Conservation (phyloP, 2,888 invertebrate species). For the Spialia ferax region DNA sequence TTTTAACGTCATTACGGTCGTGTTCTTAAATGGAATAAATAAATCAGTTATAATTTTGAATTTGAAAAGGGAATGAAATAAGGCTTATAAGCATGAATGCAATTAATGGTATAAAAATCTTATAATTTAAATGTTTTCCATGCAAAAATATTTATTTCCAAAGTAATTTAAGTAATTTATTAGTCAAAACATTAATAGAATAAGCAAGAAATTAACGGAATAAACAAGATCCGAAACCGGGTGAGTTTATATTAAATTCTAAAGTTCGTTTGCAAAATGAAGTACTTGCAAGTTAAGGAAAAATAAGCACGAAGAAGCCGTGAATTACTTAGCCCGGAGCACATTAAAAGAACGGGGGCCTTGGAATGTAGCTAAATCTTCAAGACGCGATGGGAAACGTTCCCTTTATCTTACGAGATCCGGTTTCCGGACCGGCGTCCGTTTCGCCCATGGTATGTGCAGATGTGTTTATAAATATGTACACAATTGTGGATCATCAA, state of each 20-base stretch:
- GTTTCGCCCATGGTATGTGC: background rate
- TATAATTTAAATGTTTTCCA: no score
- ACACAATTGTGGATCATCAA: no score
- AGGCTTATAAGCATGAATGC: no score
- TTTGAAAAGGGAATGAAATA: no score
- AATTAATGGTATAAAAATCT: no score
- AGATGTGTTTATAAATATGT: background rate
- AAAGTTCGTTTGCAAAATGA: slow-evolving; percentile 42
- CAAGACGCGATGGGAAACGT: slow-evolving; percentile 49
- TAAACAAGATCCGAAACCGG: slow-evolving; percentile 29
- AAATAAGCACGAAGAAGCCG: slow-evolving; percentile 50
- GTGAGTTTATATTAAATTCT: slow-evolving; percentile 37
- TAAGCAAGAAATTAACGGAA: background rate
- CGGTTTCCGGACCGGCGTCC: slow-evolving; percentile 43
- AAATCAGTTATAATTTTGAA: no score
- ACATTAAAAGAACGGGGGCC: slow-evolving; percentile 63
- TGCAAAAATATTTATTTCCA: background rate
- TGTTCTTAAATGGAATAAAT: no score
- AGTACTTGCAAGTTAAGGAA: slow-evolving; percentile 41
- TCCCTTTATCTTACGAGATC: slow-evolving; percentile 51
- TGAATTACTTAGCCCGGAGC: slow-evolving; percentile 59
- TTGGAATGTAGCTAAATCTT: slow-evolving; percentile 71
- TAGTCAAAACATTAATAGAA: background rate
- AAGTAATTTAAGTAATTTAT: background rate
- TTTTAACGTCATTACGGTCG: no score